Base-by-base conservation (phyloP, 2,113 vertebrate species). In the Beaufortia kweichowensis region DNA sequence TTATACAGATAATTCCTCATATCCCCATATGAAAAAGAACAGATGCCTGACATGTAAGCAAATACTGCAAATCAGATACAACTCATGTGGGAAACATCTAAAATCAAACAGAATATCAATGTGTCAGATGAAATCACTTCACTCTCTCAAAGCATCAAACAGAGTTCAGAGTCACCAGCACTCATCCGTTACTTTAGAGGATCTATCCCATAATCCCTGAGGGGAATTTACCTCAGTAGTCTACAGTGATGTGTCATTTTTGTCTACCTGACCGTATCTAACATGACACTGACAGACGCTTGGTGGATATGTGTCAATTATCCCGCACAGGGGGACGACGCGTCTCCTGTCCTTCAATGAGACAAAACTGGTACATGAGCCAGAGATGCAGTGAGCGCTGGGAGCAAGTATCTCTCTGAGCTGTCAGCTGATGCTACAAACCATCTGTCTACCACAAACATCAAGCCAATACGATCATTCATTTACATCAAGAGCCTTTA, bases 371-470 rank as follows among this genome's bases (percentile, higher is more conserved):
- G 79, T 82, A 81, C 85, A 78, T 69, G 84, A 86, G 88, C 86
- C 87, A 85, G 82, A 77, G 77, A 81, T 70, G 57, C 85, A 88
- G 87, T 81, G 83, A 68, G 79, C 79, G 84, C 66, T 82, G 87
- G 88, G 89, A 91, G 75, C 80, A 65, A 72, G 72, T 75, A 59
- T 83, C 83, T 88, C 87, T 90, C 90, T 63, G 3, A 87, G 88
- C 91, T 91, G 91, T 92, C 91, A 89, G 81, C 79, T 62, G 48
- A 83, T 55, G 80, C 83, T 78, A 86, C 86, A 85, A 87, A 88
- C 88, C 89, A 91, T 92, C 91, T 91, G 91, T 61, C 88, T 76
- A 82, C 11, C 66, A 72, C 64, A 78, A 70, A 55, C 19, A 50
- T 21, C 86, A 86, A 71, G 73, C 79, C 79, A 83, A 80, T 77